These are phyloP conservation scores for Mesembrinibis cayennensis DNA, from an alignment of 2,113 vertebrate species.

Conservation along the genomic window DNA sequence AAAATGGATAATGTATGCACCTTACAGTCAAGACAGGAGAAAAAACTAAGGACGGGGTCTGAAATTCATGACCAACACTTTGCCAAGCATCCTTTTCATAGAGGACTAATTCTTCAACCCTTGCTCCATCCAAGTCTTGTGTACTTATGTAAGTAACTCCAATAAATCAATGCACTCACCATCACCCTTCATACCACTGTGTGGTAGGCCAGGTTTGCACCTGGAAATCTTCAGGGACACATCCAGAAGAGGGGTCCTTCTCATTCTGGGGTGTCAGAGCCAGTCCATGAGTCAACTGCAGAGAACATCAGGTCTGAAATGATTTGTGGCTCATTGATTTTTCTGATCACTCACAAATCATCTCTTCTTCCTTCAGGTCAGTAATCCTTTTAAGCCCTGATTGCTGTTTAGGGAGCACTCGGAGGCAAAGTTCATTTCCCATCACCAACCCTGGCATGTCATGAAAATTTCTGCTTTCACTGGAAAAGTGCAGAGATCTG, in stretches of 20 bases:
- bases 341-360: background rate
- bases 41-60: background rate
- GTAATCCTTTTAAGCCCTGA: background rate
- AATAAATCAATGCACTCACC: background rate
- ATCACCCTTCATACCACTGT: background rate
- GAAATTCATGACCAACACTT: background rate
- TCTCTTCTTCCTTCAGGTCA: background rate
- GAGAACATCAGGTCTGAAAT: background rate
- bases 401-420: background rate
- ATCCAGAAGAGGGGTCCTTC: background rate
- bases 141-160: background rate
- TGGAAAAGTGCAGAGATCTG: background rate
- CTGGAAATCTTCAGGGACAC: background rate
- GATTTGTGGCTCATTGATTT: background rate
- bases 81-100: background rate
- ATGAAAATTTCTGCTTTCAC: background rate
- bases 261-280: background rate
- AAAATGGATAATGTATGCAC: background rate
- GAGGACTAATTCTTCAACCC: background rate
- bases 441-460: background rate
- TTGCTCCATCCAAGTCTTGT: accelerated
- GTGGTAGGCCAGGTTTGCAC: background rate
- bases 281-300: background rate
- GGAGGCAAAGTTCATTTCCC: background rate
- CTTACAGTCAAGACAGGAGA: background rate